These are phyloP conservation scores for Trypoxylus dichotomus DNA, from an alignment of 1,140 invertebrate genomes.

Conservation along the genomic window DNA sequence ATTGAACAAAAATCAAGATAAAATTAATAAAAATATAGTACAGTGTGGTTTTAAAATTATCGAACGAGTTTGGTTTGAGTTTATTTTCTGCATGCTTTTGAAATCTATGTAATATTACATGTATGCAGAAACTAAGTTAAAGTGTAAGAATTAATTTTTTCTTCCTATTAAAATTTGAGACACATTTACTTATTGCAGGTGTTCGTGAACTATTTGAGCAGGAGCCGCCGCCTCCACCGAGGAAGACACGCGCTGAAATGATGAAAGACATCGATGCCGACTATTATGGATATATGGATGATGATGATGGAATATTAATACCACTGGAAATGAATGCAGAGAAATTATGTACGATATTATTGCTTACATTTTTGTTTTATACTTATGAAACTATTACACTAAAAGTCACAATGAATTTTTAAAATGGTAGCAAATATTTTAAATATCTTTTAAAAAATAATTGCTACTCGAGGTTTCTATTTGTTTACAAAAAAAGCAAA, in stretches of 20 bases:
- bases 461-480: too few species aligned
- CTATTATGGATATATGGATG: slow-evolving; percentile 98
- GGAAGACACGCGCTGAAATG: slow-evolving; percentile 92
- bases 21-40: background rate
- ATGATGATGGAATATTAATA: slow-evolving; percentile 93
- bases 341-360: slow-evolving; percentile 58
- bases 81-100: background rate
- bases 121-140: background rate
- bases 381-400: background rate
- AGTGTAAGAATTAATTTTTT: background rate
- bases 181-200: slow-evolving; percentile 58
- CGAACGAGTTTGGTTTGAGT: background rate
- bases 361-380: background rate
- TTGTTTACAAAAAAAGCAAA: too few species aligned
- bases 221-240: slow-evolving; percentile 83
- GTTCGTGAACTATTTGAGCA: slow-evolving; percentile 97
- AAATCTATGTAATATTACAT: background rate
- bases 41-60: background rate
- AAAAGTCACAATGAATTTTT: background rate
- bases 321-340: slow-evolving; percentile 86
- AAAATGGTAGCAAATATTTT: too few species aligned
- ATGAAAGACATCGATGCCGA: slow-evolving; percentile 98
- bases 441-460: too few species aligned
- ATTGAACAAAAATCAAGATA: background rate
- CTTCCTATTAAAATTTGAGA: slow-evolving; percentile 15